Evolutionary conservation across 2,888 invertebrate species (phyloP).

Genomic region (Azorinus chamasolen): DNA sequence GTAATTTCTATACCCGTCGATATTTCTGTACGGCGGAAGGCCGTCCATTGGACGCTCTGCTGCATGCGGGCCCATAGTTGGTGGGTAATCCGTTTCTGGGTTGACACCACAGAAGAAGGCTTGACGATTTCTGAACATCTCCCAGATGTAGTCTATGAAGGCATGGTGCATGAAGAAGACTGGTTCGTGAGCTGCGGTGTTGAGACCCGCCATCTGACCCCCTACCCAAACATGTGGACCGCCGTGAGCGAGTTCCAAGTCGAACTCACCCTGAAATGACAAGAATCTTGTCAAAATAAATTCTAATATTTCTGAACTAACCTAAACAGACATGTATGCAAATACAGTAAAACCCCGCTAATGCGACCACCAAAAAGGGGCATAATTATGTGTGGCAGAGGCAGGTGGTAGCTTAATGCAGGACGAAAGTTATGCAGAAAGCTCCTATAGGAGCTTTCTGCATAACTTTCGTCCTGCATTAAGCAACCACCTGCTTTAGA

Average conservation of each 20-base stretch:
- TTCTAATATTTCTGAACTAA: too few relatives aligned
- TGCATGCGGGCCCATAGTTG: slow-evolving; percentile 43
- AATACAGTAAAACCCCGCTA: too few relatives aligned
- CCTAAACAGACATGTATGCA: too few relatives aligned
- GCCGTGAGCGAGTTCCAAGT: slow-evolving; percentile 67
- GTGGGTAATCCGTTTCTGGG: slow-evolving; percentile 65
- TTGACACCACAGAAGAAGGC: slow-evolving; percentile 56
- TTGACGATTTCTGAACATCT: slow-evolving; percentile 71
- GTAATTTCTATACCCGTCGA: slow-evolving; percentile 54
- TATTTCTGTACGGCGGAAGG: slow-evolving; percentile 50
- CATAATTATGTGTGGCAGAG: too few relatives aligned
- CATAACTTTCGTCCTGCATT: too few relatives aligned
- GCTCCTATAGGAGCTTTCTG: too few relatives aligned
- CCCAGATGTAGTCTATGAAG: slow-evolving; percentile 79
- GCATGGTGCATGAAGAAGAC: slow-evolving; percentile 78
- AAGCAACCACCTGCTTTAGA: too few relatives aligned
- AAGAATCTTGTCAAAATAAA: too few relatives aligned
- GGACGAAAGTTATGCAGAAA: too few relatives aligned
- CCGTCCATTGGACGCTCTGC: slow-evolving; percentile 51
- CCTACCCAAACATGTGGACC: slow-evolving; percentile 78
- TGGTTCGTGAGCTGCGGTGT: slow-evolving; percentile 77
- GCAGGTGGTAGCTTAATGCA: too few relatives aligned
- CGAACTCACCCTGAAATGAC: slow-evolving; percentile 37
- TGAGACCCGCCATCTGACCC: slow-evolving; percentile 73
- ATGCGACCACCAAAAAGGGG: too few relatives aligned